phyloP scores from a whole-genome alignment of 2,797 vertebrate genomes.

The Clamator glandarius region DNA sequence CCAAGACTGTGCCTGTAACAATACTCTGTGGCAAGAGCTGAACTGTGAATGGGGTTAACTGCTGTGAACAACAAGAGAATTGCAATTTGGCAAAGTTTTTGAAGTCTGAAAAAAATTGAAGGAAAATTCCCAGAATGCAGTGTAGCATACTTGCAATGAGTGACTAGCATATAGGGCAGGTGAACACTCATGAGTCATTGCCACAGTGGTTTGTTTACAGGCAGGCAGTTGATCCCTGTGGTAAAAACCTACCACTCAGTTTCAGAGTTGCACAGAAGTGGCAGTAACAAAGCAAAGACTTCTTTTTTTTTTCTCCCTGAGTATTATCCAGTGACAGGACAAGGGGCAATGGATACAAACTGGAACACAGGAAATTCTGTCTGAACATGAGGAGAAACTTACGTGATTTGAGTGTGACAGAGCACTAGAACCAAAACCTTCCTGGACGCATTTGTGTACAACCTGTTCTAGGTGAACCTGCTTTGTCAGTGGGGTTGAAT shows the following conservation, averaged over 20 bases:
- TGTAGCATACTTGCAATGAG: rapidly evolving
- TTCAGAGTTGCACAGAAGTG: not conserved
- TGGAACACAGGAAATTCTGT: no score
- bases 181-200: not conserved
- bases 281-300: not conserved
- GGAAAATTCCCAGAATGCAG: rapidly evolving
- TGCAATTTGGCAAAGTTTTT: not conserved
- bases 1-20: not conserved
- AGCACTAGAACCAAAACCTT: no score
- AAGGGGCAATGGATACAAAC: no score
- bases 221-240: not conserved
- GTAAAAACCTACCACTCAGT: not conserved
- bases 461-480: no score
- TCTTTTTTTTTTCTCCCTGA: no score
- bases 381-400: no score
- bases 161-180: rapidly evolving
- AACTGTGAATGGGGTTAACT: not conserved
- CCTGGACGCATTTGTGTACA: no score
- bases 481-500: no score
- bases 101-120: not conserved
- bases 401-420: no score
- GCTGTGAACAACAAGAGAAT: not conserved
- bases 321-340: no score
- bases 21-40: not conserved
- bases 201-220: not conserved